phyloP scores from a whole-genome alignment of 2,888 invertebrate genomes.

The Metallyticus violacea region DNA sequence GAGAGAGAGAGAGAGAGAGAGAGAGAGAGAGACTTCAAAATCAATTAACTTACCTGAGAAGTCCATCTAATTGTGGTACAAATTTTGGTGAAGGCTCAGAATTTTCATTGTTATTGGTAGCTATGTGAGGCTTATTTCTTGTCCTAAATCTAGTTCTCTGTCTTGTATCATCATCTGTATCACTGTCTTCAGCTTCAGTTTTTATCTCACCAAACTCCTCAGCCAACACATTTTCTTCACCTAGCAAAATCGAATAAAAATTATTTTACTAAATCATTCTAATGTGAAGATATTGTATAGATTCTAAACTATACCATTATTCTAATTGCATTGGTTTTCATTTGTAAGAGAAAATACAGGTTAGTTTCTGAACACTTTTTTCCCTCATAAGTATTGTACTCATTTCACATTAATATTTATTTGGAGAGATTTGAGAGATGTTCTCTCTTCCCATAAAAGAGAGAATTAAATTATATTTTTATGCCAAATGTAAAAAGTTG shows the following conservation, averaged over 20 bases:
- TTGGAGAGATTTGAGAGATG: no score
- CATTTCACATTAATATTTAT: no score
- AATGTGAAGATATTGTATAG: no score
- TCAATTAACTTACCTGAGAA: neutral
- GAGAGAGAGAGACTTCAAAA: neutral
- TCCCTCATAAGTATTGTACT: no score
- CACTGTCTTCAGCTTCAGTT: slow-evolving; percentile 6
- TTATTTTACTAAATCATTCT: no score
- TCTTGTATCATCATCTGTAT: slow-evolving; percentile 16
- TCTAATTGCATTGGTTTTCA: no score
- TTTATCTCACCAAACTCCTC: neutral
- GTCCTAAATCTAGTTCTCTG: neutral
- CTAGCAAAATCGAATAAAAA: neutral
- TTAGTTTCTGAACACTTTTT: no score
- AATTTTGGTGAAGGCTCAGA: neutral
- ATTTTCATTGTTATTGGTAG: neutral
- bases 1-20: neutral
- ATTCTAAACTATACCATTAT: no score
- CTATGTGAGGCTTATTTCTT: neutral
- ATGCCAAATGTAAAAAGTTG: no score
- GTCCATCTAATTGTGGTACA: neutral
- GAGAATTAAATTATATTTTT: no score
- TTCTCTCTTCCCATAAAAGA: no score
- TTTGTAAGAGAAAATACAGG: no score
- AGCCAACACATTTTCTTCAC: slow-evolving; percentile 19